A percentile compares a stretch with the other conserved stretches of the same genome.
Conservation (phyloP, 2,797 vertebrate species). For the Halcyon smyrnensis region DNA sequence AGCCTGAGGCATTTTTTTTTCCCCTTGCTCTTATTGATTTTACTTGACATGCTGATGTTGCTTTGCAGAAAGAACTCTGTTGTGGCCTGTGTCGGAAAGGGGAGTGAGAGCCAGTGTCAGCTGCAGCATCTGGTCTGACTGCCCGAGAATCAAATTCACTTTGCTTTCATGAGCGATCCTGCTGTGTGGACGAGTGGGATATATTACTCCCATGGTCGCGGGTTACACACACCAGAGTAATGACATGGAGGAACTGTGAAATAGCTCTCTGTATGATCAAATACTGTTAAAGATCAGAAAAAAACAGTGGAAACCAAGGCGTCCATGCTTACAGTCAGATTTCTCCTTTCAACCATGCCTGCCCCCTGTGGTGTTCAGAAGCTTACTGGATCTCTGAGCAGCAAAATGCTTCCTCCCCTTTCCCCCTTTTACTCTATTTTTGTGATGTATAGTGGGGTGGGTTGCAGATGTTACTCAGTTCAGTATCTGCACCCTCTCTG, state of each 20-base stretch:
- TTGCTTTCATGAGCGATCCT: background rate
- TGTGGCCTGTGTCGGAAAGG: background rate
- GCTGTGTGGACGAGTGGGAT: background rate
- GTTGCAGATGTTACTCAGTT: background rate
- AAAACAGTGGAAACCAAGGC: background rate
- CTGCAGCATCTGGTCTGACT: background rate
- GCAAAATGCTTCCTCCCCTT: background rate
- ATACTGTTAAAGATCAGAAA: slow-evolving; percentile 9
- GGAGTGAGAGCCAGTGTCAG: background rate
- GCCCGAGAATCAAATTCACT: background rate
- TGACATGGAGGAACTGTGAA: background rate
- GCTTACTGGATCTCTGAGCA: background rate
- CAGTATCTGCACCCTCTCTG: background rate
- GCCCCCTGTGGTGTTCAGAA: background rate
- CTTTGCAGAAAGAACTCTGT: slow-evolving; percentile 1
- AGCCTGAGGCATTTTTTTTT: background rate
- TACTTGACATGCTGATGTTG: background rate
- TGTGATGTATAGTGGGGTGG: background rate
- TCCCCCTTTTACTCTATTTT: background rate
- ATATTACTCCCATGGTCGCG: background rate
- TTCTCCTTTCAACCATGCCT: background rate
- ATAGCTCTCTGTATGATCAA: slow-evolving; percentile 8
- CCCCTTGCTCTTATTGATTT: slow-evolving; percentile 12
- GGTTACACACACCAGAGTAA: background rate
- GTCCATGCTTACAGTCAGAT: background rate